Evolutionary conservation across 1,140 invertebrate genomes (phyloP).

Genomic region (Aphis gossypii): DNA sequence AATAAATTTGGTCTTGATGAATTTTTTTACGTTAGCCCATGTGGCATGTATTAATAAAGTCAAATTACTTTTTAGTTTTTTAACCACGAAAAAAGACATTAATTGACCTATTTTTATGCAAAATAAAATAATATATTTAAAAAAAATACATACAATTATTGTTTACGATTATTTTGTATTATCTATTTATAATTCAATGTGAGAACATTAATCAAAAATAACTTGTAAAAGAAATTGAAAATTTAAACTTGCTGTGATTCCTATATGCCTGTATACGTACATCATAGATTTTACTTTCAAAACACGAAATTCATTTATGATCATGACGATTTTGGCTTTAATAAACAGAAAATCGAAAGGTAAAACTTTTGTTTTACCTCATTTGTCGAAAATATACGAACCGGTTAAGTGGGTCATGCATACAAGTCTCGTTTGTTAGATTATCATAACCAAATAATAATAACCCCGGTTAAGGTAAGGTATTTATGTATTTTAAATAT

Average conservation of each 20-base stretch:
- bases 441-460: conserved; percentile 21
- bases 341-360: conserved; percentile 33
- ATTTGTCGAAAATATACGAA: conserved; percentile 26
- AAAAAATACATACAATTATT: not conserved
- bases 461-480: not conserved
- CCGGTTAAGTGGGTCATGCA: not conserved
- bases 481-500: not conserved
- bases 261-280: not conserved
- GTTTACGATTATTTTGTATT: not conserved
- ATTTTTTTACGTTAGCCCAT: not conserved
- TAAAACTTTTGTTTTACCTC: conserved; percentile 21
- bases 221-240: not conserved
- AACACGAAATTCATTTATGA: not conserved
- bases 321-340: conserved; percentile 55
- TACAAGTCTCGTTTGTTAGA: not conserved
- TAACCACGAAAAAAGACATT: not conserved
- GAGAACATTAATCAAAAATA: not conserved
- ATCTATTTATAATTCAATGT: not conserved
- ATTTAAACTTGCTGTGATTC: not conserved
- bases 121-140: not conserved
- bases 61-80: not conserved
- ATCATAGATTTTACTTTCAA: conserved; percentile 17
- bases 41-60: not conserved
- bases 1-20: not conserved
- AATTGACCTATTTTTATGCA: not conserved